Evolutionary conservation across 1,140 invertebrate species (phyloP), one percentile per base, ranked within the genome.

Genomic region (Asbolus verrucosus): DNA sequence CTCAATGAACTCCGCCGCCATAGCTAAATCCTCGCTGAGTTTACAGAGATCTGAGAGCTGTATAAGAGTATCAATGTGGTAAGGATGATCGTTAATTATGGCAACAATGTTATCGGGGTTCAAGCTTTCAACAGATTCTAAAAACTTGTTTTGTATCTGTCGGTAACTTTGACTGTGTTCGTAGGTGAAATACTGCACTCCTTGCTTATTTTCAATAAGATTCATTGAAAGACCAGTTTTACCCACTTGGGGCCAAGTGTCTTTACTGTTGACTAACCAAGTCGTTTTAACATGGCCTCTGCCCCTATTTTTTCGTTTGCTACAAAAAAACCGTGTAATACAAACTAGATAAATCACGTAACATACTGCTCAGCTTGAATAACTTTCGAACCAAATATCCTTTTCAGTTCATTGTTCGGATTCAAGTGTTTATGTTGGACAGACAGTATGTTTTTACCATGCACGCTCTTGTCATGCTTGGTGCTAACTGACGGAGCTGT

Each of bases 51-150:
- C 93, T 70, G 92, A 91, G 41, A 96, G 82, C 81, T 96, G 94
- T 16, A 96, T 86, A n/a, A 96, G 82, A 0, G 90, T 84, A 79
- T 97, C 94, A 2, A 96, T 88, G 74, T 96, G 92, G 79, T 92
- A 94, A 0, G 91, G 90, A 81, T 92, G 86, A 14, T 86, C 80
- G 75, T 92, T 90, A n/a, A 94, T 84, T 38, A 96, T 87, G 80
- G 92, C 91, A 60, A 92, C 85, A 73, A 95, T 89, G 79, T 90
- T 92, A 73, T 95, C 91, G 1, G 93, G 90, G 81, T 95, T 90
- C 14, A 91, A 84, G 73, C 89, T 90, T 79, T 94, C 91, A 11
- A 95, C 90, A 54, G 92, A 92, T 71, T 89, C 82, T 21, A 93
- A 83, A 79, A 95, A 96, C 77, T 85, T 83, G 54, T 86, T 84